Conservation (phyloP, 2,113 vertebrate genomes). For the Ptilonorhynchus violaceus region DNA sequence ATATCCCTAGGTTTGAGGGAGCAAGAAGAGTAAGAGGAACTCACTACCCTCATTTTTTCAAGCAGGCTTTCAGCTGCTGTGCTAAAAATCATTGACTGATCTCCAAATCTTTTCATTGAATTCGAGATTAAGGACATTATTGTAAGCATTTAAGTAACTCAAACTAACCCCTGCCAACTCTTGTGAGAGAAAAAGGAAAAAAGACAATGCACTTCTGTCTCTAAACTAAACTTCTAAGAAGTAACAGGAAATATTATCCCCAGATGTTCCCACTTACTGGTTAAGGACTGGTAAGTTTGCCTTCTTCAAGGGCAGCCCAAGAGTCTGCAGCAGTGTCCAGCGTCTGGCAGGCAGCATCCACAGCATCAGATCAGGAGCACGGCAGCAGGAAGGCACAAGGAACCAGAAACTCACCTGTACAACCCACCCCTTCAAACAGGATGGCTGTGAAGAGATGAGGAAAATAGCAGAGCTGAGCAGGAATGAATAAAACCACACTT, state of each 20-base stretch:
- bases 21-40: neutral
- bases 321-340: neutral
- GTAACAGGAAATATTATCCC: neutral
- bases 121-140: neutral
- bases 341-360: neutral
- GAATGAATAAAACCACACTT: neutral
- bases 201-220: neutral
- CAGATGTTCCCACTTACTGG: slow-evolving; percentile 57
- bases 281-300: neutral
- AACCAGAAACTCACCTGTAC: neutral
- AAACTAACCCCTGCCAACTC: neutral
- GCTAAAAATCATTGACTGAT: neutral
- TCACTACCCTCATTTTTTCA: neutral
- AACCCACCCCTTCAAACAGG: neutral
- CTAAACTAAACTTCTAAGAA: neutral
- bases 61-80: neutral
- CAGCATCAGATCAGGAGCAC: neutral
- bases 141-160: neutral
- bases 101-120: neutral
- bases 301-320: neutral
- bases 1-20: neutral
- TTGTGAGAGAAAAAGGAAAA: neutral
- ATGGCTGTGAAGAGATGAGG: neutral
- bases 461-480: neutral
- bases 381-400: neutral